Evolutionary conservation across 1,140 invertebrate species (phyloP).

Genomic region (Eulimnadia texana): DNA sequence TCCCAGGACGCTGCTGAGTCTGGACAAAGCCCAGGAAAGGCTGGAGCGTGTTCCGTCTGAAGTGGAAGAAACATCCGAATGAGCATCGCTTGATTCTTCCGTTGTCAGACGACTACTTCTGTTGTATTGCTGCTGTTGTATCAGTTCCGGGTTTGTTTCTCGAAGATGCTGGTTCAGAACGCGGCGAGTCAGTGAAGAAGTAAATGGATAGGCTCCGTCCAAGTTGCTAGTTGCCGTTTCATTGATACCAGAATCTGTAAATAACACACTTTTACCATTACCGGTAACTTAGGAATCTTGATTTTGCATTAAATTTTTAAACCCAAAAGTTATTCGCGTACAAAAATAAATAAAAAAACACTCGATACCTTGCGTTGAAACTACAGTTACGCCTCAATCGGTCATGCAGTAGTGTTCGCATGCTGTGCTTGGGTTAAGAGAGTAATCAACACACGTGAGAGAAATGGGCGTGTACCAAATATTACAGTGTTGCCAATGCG

Average conservation of each 20-base stretch:
- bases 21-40: conserved; percentile 9
- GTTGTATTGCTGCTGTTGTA: not conserved
- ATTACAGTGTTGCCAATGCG: not conserved
- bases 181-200: conserved; percentile 9
- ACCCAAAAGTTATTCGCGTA: not conserved
- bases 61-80: conserved; percentile 5
- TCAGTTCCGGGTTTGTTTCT: conserved; percentile 8
- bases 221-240: not conserved
- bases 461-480: not conserved
- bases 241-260: not conserved
- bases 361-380: not conserved
- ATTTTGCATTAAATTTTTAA: not conserved
- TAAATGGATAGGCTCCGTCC: conserved; percentile 7
- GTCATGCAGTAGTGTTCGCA: not conserved
- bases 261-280: not conserved
- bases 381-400: not conserved
- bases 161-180: conserved; percentile 7
- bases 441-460: not conserved
- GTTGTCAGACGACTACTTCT: not conserved
- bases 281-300: not conserved
- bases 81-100: conserved; percentile 6
- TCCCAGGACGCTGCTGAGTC: conserved; percentile 3
- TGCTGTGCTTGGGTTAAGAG: not conserved
- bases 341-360: not conserved
- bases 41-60: conserved; percentile 2